A percentile compares a stretch with the other conserved stretches of the same genome.
These are phyloP conservation scores for Botia almorhae DNA, from an alignment of 2,797 vertebrate species.

Conservation along the genomic window DNA sequence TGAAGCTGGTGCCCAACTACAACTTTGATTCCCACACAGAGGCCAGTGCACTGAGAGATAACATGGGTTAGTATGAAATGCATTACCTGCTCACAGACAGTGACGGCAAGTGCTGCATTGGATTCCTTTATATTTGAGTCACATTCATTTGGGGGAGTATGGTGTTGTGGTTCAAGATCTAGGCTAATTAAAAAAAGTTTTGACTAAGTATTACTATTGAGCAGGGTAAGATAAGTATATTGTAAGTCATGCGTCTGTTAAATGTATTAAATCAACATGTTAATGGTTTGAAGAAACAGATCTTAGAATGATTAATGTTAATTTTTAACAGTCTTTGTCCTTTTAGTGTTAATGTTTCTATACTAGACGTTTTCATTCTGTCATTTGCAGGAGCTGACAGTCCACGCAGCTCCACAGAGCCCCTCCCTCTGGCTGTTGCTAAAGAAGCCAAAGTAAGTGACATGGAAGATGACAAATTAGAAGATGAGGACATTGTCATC, in stretches of 20 bases:
- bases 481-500: conserved; percentile 87
- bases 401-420: conserved; percentile 79
- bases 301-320: not conserved
- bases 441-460: conserved; percentile 96
- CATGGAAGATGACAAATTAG: conserved; percentile 92
- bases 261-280: no score
- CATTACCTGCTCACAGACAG: not conserved
- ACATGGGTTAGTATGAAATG: conserved; percentile 82
- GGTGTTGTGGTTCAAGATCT: no score
- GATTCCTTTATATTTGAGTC: not conserved
- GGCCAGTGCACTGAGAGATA: conserved; percentile 93
- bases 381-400: conserved; percentile 80
- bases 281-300: not conserved
- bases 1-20: conserved; percentile 94
- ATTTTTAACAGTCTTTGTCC: not conserved
- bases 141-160: no score
- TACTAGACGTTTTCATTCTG: not conserved
- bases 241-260: no score
- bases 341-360: not conserved
- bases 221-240: no score
- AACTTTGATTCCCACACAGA: conserved; percentile 87
- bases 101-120: not conserved
- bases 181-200: no score
- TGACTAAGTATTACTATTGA: no score
- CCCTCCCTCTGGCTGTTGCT: conserved; percentile 88